These are phyloP conservation scores for Meloe dianella DNA, from an alignment of 2,888 invertebrate species.

Conservation along the genomic window DNA sequence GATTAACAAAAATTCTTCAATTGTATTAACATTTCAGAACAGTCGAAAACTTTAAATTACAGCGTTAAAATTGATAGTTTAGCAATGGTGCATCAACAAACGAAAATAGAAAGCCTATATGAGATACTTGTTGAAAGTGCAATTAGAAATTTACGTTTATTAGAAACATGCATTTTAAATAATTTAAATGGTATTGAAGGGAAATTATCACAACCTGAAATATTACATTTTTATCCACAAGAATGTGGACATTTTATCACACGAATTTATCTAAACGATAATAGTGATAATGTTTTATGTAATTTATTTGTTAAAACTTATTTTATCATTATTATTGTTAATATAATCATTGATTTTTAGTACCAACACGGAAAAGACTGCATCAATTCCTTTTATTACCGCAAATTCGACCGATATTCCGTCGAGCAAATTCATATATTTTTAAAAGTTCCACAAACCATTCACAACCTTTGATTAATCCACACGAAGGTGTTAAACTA, in stretches of 20 bases:
- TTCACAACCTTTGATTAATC: slow-evolving; percentile 69
- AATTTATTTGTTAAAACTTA: slow-evolving; percentile 49
- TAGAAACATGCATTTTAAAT: slow-evolving; percentile 68
- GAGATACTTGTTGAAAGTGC: slow-evolving; percentile 77
- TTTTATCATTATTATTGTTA: slow-evolving; percentile 15
- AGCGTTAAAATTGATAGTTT: slow-evolving; percentile 73
- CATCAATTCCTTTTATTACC: slow-evolving; percentile 77
- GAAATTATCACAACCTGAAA: slow-evolving; percentile 63
- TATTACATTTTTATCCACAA: slow-evolving; percentile 76
- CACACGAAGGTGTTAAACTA: slow-evolving; percentile 67
- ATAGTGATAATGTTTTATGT: slow-evolving; percentile 73
- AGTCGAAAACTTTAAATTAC: slow-evolving; percentile 63
- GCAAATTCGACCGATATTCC: slow-evolving; percentile 74
- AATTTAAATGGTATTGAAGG: slow-evolving; percentile 57
- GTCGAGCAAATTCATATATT: slow-evolving; percentile 71
- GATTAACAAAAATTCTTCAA: neutral
- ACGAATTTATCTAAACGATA: slow-evolving; percentile 71
- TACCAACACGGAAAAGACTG: slow-evolving; percentile 68
- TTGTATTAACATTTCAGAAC: slow-evolving; percentile 43
- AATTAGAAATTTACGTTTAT: slow-evolving; percentile 70
- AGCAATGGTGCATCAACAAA: slow-evolving; percentile 72
- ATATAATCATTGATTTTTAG: slow-evolving; percentile 60
- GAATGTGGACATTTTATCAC: slow-evolving; percentile 80
- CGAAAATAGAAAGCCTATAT: slow-evolving; percentile 70
- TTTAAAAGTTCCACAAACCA: slow-evolving; percentile 61